Conservation (phyloP, 2,113 vertebrate genomes). For the Urocynchramus pylzowi region DNA sequence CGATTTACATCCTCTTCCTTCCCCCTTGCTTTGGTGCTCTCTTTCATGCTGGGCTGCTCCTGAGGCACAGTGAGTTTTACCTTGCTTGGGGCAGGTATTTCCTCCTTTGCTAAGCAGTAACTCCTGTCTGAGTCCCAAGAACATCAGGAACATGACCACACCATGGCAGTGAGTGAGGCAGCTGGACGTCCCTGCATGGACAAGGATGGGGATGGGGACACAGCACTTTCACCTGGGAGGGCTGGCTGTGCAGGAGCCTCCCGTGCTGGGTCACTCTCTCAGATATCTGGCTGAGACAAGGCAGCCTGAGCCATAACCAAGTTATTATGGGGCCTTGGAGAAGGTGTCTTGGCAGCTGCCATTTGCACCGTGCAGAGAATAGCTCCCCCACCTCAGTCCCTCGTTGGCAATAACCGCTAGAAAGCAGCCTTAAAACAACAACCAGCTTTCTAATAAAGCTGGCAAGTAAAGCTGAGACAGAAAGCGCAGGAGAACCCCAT, state of each 20-base stretch:
- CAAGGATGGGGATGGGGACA: too few relatives aligned
- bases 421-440: slow-evolving; percentile 48
- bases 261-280: background rate
- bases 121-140: background rate
- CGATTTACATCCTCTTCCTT: background rate
- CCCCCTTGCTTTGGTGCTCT: background rate
- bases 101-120: background rate
- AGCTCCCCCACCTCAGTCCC: background rate
- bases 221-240: background rate
- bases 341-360: slow-evolving; percentile 47
- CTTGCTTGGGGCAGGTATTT: background rate
- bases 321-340: slow-evolving; percentile 22
- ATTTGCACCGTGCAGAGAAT: background rate
- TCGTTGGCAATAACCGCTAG: background rate
- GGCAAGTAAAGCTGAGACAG: background rate
- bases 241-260: background rate
- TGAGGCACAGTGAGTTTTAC: background rate
- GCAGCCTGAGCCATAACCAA: background rate
- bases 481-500: fast-evolving
- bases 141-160: fast-evolving
- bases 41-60: background rate
- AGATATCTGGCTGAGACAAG: background rate
- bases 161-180: background rate
- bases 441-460: slow-evolving; percentile 32
- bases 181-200: background rate